These are phyloP conservation scores for Neogobius melanostomus DNA, from an alignment of 2,113 vertebrate species.

Conservation along the genomic window DNA sequence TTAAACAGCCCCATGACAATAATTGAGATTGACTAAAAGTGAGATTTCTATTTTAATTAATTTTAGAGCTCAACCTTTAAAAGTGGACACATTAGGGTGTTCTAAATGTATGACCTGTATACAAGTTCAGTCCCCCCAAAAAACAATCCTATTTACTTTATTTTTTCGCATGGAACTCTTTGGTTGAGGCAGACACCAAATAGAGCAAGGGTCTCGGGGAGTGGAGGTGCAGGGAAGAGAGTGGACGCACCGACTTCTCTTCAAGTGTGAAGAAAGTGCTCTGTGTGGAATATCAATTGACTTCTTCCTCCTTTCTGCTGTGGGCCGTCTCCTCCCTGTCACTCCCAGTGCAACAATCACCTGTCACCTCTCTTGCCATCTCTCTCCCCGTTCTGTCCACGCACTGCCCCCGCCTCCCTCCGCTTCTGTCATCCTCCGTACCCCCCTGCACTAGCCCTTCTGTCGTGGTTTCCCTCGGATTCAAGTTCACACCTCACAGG, in stretches of 20 bases:
- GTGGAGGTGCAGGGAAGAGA: slow-evolving; percentile 49
- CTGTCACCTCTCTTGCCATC: slow-evolving; percentile 57
- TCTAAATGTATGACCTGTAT: not conserved
- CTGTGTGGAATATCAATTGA: slow-evolving; percentile 68
- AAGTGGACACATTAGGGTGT: too few species aligned
- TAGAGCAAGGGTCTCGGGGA: slow-evolving; percentile 14
- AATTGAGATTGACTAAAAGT: too few species aligned
- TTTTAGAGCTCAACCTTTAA: too few species aligned
- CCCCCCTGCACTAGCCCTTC: slow-evolving; percentile 41
- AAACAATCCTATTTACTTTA: slow-evolving; percentile 22
- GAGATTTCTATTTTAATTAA: too few species aligned
- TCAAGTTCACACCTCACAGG: slow-evolving; percentile 69
- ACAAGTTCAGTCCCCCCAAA: not conserved
- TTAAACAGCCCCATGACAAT: too few species aligned
- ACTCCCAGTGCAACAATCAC: slow-evolving; percentile 65
- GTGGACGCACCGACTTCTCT: slow-evolving; percentile 48
- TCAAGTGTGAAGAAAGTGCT: slow-evolving; percentile 61
- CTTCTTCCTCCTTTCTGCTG: slow-evolving; percentile 45
- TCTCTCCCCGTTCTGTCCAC: slow-evolving; percentile 33
- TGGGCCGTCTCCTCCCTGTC: slow-evolving; percentile 61
- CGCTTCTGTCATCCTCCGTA: slow-evolving; percentile 70
- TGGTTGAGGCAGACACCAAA: slow-evolving; percentile 10
- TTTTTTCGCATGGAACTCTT: slow-evolving; percentile 1
- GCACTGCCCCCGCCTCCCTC: slow-evolving; percentile 36
- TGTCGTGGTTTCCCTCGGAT: slow-evolving; percentile 49